These are phyloP conservation scores for Suillia variegata DNA, from an alignment of 2,888 invertebrate species.

Conservation along the genomic window DNA sequence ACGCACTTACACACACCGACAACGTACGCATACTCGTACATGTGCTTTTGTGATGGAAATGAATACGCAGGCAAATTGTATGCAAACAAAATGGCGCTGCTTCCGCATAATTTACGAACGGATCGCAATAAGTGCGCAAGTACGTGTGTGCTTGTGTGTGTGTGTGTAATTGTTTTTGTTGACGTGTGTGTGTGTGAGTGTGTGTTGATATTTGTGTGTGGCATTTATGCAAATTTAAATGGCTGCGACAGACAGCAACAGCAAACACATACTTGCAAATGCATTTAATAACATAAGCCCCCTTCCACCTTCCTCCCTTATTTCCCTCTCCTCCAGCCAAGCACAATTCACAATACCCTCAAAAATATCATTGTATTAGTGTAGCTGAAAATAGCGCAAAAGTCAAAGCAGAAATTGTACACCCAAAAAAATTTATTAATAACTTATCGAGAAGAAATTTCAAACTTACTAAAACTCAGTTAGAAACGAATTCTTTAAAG, in stretches of 20 bases:
- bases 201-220: background rate
- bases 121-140: background rate
- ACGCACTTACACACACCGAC: background rate
- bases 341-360: background rate
- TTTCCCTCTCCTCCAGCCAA: no score
- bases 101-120: background rate
- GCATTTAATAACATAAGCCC: no score
- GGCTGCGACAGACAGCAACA: background rate
- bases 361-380: conserved; percentile 3
- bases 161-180: no score
- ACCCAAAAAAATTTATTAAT: background rate
- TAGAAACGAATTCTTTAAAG: no score
- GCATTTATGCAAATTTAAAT: background rate
- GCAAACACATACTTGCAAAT: background rate
- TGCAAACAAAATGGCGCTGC: background rate
- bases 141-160: background rate
- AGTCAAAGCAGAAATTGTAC: background rate
- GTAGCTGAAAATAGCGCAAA: background rate
- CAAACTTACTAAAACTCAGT: no score
- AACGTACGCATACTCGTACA: background rate
- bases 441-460: no score
- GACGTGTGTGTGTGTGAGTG: no score
- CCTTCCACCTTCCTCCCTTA: no score
- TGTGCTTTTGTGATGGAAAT: background rate
- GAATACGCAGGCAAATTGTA: background rate